phyloP scores from a whole-genome alignment of 2,888 invertebrate species.

The Troglohyphantes excavatus region DNA sequence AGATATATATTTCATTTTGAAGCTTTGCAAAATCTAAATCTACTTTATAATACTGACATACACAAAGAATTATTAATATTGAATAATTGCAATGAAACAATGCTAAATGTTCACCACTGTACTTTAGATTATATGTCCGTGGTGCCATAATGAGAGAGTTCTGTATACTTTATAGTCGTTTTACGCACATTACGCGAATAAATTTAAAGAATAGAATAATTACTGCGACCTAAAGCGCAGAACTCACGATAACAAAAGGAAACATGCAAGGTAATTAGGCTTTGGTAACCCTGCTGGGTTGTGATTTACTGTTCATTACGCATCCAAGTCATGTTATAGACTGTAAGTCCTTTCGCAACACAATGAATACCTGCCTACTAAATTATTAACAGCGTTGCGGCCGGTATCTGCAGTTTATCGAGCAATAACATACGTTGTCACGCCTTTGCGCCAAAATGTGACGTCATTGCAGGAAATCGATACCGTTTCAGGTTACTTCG shows the following conservation, averaged over 20 bases:
- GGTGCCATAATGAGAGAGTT: constrained; percentile 29
- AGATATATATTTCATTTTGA: no score
- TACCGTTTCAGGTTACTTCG: constrained; percentile 74
- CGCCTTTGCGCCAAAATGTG: constrained; percentile 78
- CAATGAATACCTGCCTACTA: constrained; percentile 75
- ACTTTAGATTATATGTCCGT: not conserved
- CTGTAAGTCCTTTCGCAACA: constrained; percentile 50
- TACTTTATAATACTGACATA: no score
- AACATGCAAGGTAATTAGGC: constrained; percentile 69
- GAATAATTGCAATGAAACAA: no score
- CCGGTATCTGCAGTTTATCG: constrained; percentile 78
- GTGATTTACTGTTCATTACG: constrained; percentile 78
- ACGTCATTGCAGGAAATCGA: constrained; percentile 79
- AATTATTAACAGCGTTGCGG: constrained; percentile 78
- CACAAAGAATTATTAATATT: no score
- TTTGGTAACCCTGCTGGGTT: constrained; percentile 50
- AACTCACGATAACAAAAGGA: constrained; percentile 72
- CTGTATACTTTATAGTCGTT: constrained; percentile 23
- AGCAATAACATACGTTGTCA: constrained; percentile 78
- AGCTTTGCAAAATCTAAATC: no score
- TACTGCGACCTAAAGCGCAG: constrained; percentile 48
- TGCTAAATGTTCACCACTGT: no score
- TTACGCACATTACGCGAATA: constrained; percentile 54
- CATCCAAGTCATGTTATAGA: constrained; percentile 62
- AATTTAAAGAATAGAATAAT: constrained; percentile 65